Conservation (phyloP, 2,797 vertebrate species). For the Nyctibius grandis region DNA sequence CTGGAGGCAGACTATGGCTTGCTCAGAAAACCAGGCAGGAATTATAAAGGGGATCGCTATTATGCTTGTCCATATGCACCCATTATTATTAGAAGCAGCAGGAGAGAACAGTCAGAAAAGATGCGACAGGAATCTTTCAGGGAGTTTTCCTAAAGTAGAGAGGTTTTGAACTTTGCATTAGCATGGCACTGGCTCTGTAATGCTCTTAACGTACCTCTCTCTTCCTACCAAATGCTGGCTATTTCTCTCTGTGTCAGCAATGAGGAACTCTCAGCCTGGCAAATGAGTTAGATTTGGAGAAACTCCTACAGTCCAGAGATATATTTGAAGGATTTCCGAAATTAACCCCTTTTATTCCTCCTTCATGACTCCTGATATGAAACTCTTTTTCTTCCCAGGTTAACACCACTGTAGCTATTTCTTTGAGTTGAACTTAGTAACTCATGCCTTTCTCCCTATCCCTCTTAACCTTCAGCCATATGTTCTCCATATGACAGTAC, state of each 20-base stretch:
- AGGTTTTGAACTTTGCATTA: constrained; percentile 6
- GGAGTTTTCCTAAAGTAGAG: background rate
- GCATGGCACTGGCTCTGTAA: background rate
- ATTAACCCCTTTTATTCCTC: background rate
- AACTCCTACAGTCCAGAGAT: background rate
- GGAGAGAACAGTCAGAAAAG: background rate
- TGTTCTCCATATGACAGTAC: background rate
- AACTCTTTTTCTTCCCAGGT: background rate
- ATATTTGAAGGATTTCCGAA: constrained; percentile 1
- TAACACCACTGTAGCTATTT: background rate
- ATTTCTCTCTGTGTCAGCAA: background rate
- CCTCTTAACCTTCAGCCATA: background rate
- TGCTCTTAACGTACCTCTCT: background rate
- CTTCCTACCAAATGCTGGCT: background rate
- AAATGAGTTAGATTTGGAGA: background rate
- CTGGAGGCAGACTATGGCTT: constrained; percentile 52
- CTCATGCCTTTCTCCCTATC: background rate
- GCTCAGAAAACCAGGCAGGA: constrained; percentile 30
- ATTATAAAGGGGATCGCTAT: background rate
- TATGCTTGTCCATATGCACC: constrained; percentile 23
- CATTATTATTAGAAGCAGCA: constrained; percentile 41
- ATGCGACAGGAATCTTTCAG: background rate
- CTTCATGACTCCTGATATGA: background rate
- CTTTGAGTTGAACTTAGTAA: background rate
- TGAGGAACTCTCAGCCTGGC: background rate